Conservation (phyloP, 2,888 invertebrate genomes). For the Diplazon laetatorius region DNA sequence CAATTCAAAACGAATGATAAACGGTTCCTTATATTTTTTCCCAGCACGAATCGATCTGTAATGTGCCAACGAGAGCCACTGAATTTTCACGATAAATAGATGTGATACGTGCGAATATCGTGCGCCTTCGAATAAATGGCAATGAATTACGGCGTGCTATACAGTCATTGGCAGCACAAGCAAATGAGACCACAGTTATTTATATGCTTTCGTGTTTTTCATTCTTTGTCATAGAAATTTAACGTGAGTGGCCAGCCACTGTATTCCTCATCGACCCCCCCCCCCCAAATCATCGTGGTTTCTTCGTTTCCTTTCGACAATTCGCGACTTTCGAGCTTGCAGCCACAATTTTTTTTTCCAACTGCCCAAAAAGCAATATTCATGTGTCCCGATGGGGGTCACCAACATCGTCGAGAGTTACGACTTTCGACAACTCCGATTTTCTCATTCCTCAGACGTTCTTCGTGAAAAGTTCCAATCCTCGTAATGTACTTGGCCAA, state of each 20-base stretch:
- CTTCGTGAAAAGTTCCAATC: neutral
- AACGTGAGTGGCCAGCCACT: no score
- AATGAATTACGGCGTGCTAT: neutral
- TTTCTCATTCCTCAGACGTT: neutral
- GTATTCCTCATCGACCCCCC: no score
- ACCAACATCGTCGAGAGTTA: no score
- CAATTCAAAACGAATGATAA: conserved; percentile 49
- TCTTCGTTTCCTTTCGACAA: neutral
- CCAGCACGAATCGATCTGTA: conserved; percentile 42
- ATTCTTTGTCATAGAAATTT: no score
- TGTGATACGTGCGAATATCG: neutral
- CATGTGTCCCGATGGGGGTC: no score
- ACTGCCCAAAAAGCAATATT: no score
- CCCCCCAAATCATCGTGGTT: no score
- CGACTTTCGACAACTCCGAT: no score
- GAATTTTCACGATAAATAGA: conserved; percentile 29
- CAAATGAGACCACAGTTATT: neutral
- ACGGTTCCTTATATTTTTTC: conserved; percentile 34
- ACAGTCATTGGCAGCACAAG: neutral
- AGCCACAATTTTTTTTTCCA: neutral
- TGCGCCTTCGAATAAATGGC: neutral
- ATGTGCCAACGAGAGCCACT: conserved; percentile 34
- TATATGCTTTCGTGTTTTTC: no score
- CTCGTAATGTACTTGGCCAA: neutral
- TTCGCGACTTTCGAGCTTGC: neutral